These are phyloP conservation scores for Zootoca vivipara DNA, from an alignment of 2,113 vertebrate genomes.

Conservation along the genomic window DNA sequence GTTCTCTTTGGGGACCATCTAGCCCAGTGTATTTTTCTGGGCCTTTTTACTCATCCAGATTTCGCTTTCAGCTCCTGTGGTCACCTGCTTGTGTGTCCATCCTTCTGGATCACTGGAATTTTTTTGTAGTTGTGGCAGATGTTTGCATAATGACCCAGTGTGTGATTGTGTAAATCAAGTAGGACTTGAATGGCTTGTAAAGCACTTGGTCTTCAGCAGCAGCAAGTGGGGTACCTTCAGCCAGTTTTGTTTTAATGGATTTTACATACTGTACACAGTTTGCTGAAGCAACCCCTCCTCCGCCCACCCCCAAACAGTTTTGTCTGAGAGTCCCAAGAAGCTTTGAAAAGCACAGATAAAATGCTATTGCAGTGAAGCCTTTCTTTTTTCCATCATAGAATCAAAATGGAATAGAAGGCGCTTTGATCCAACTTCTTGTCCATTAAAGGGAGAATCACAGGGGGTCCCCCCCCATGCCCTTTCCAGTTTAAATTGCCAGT, in stretches of 20 bases:
- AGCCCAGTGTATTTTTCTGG: not conserved
- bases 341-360: not conserved
- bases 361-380: not conserved
- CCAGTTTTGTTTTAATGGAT: not conserved
- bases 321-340: not conserved
- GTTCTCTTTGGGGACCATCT: not conserved
- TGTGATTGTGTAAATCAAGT: rapidly evolving
- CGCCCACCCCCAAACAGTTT: not conserved
- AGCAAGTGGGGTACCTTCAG: not conserved
- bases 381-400: not conserved
- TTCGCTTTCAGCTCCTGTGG: not conserved
- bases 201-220: not conserved
- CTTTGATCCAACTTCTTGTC: not conserved
- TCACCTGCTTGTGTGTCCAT: not conserved
- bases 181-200: not conserved
- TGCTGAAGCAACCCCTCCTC: not conserved
- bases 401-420: not conserved
- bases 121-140: not conserved
- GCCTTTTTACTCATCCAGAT: not conserved
- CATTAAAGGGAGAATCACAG: not conserved
- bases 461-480: no score
- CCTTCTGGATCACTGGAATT: conserved; percentile 1
- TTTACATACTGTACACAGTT: not conserved
- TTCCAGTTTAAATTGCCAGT: no score
- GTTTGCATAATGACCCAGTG: not conserved